phyloP scores from a whole-genome alignment of 2,113 vertebrate species.

The Cyprinodon brontotheroides region DNA sequence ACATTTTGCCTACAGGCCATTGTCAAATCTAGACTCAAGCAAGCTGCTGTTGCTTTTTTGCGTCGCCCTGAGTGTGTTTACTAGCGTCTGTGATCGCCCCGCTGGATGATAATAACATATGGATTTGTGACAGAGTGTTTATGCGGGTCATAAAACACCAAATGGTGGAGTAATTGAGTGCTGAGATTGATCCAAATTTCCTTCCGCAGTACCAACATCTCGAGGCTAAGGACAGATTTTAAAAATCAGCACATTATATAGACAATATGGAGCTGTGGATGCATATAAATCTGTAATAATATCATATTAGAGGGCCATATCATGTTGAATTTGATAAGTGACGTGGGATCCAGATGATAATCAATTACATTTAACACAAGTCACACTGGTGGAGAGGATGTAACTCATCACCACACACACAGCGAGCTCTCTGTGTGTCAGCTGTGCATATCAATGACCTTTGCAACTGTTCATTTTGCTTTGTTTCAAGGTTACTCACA shows the following conservation, averaged over 20 bases:
- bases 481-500: slow-evolving; percentile 67
- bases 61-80: slow-evolving; percentile 32
- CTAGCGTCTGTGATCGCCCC: slow-evolving; percentile 40
- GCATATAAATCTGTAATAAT: slow-evolving; percentile 27
- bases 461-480: slow-evolving; percentile 43
- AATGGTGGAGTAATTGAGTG: slow-evolving; percentile 64
- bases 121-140: slow-evolving; percentile 71
- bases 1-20: slow-evolving; percentile 50
- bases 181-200: slow-evolving; percentile 71
- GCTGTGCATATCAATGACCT: slow-evolving; percentile 70
- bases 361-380: slow-evolving; percentile 54
- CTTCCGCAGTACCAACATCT: slow-evolving; percentile 40
- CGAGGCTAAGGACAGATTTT: slow-evolving; percentile 52
- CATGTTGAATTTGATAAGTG: slow-evolving; percentile 41
- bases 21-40: slow-evolving; percentile 55
- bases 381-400: slow-evolving; percentile 41
- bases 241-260: slow-evolving; percentile 44
- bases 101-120: slow-evolving; percentile 67
- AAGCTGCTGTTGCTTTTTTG: slow-evolving; percentile 38
- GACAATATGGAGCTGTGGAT: slow-evolving; percentile 13
- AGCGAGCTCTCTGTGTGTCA: slow-evolving; percentile 34
- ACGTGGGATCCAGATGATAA: slow-evolving; percentile 43
- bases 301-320: slow-evolving; percentile 37
- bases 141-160: slow-evolving; percentile 67
- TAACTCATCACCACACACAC: slow-evolving; percentile 43